Evolutionary conservation across 1,140 invertebrate genomes (phyloP), one percentile per base, ranked within the genome.

Genomic region (Drosophila takahashii): DNA sequence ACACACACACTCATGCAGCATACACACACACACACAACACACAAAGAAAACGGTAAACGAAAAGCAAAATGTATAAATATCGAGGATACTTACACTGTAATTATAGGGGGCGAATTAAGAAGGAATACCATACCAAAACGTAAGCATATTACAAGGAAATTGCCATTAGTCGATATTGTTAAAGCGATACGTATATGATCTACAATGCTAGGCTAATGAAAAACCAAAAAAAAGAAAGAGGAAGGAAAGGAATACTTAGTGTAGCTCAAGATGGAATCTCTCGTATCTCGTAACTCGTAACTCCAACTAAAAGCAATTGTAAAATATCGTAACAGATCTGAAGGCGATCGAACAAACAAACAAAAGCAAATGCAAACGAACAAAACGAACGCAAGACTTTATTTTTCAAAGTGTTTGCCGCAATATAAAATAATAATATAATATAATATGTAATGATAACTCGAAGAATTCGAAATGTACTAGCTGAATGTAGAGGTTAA

Each of bases 401-500:
- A 87, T 87, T 89, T 86, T 87, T 89, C 70, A 87, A 87, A 89
- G 84, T 87, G 48, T 87, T 86, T 89, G 83, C 83, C 39, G 71
- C 79, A 74, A 72, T 61, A 72, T 59, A 22, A 3, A 2, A 22
- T 22, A 3, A 22, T 22, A 22, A 22, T 22, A 22, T 22, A 22
- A 22, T 22, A 22, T 22, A 22, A 22, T 22, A 22, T 22, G 22
- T 22, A 22, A 22, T 22, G 3, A 73, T 71, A 59, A 70, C 47
- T 71, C 65, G 29, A 58, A 27, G 34, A 74, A 64, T 62, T 64
- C 67, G 37, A 69, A 83, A 64, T 79, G 70, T 79, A 84, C 70
- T 71, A 83, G 70, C 70, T 79, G 56, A 84, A 73, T 53, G 45
- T 72, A 84, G 57, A 47, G n/a, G n/a, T 57, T 57, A 70, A 57